These are phyloP conservation scores for Podarcis raffonei DNA, from an alignment of 2,113 vertebrate genomes.

Conservation along the genomic window DNA sequence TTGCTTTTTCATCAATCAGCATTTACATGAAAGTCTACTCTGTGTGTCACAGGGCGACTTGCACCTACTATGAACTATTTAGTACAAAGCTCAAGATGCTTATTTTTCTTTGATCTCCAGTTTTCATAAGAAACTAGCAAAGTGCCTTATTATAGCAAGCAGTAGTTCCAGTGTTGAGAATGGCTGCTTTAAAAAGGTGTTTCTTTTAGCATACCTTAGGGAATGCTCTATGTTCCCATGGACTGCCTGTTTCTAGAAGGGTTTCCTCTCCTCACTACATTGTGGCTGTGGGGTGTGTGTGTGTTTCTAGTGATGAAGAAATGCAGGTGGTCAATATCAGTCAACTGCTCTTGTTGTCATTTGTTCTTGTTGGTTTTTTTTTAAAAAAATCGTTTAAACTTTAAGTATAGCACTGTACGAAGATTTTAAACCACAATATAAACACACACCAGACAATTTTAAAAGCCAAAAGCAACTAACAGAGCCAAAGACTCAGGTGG, in stretches of 20 bases:
- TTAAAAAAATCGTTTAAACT: no score
- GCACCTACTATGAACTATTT: no score
- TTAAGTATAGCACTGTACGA: background rate
- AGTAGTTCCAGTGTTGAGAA: background rate
- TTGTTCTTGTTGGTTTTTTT: background rate
- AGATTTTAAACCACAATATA: background rate
- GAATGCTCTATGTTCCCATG: background rate
- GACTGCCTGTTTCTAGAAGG: background rate
- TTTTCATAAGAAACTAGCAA: background rate
- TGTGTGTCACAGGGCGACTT: conserved; percentile 48
- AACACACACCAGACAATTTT: background rate
- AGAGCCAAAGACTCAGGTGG: no score
- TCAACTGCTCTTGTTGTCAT: background rate
- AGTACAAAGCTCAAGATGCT: conserved; percentile 71
- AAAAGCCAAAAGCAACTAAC: background rate
- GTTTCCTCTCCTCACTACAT: no score
- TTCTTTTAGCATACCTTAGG: background rate
- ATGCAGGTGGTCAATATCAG: background rate
- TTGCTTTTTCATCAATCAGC: conserved; percentile 51
- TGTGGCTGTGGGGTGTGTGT: no score
- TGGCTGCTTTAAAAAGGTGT: background rate
- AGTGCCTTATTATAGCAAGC: background rate
- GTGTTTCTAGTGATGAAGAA: background rate
- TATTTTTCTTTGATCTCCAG: conserved; percentile 65
- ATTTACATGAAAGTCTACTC: conserved; percentile 62